phyloP scores from a whole-genome alignment of 35 echinoderm and acorn worm species.

The Heliocidaris erythrogramma region DNA sequence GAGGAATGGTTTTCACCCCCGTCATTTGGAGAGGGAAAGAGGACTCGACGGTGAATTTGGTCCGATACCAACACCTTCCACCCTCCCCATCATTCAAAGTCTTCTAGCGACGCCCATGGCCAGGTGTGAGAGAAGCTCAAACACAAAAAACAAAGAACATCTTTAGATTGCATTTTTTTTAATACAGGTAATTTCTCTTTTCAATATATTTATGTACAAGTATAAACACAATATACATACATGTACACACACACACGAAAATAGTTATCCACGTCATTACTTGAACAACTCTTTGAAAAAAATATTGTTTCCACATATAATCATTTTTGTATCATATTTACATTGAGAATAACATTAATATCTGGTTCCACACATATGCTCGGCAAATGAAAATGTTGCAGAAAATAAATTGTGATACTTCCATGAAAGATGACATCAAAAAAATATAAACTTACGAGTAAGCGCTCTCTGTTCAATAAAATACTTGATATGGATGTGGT shows the following conservation, averaged over 20 bases:
- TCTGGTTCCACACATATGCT: background rate
- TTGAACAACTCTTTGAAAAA: background rate
- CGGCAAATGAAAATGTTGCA: background rate
- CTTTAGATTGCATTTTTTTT: constrained; percentile 3
- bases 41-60: no score
- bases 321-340: background rate
- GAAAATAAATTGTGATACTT: background rate
- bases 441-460: background rate
- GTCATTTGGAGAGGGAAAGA: no score
- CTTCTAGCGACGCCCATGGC: no score
- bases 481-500: background rate
- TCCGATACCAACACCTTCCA: no score
- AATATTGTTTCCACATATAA: constrained; percentile 27
- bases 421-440: background rate
- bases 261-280: constrained; percentile 28
- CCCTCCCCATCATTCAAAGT: no score
- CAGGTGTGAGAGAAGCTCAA: no score
- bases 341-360: background rate
- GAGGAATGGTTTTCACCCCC: no score
- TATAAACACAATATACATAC: constrained; percentile 33
- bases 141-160: no score
- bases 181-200: background rate
- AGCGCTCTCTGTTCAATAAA: background rate
- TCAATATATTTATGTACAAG: background rate
- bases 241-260: background rate